Conservation (phyloP, 2,797 vertebrate species). For the Hozukius guyotensis region DNA sequence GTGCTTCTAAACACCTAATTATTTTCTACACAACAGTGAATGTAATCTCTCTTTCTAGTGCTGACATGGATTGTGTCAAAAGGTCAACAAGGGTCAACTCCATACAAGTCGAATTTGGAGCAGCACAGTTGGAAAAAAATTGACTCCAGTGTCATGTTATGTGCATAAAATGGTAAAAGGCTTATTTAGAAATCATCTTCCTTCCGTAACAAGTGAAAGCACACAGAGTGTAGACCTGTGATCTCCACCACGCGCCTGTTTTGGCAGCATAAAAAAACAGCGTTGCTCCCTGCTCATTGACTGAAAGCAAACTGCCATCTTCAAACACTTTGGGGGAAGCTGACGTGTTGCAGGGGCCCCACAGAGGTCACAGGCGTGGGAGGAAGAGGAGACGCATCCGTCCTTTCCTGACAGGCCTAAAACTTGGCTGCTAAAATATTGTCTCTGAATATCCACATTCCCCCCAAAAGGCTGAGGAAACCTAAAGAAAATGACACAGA, state of each 20-base stretch:
- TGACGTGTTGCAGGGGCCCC: constrained; percentile 76
- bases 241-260: constrained; percentile 45
- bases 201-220: constrained; percentile 10
- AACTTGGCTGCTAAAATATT: constrained; percentile 41
- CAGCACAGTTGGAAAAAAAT: background rate
- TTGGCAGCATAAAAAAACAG: constrained; percentile 45
- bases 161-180: background rate
- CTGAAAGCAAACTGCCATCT: constrained; percentile 61
- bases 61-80: constrained; percentile 24
- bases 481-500: constrained; percentile 7
- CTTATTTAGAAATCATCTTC: background rate
- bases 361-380: constrained; percentile 75
- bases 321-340: constrained; percentile 71
- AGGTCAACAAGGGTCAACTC: constrained; percentile 33
- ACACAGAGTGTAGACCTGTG: constrained; percentile 16
- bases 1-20: constrained; percentile 11
- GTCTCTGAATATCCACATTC: constrained; percentile 33
- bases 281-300: constrained; percentile 41
- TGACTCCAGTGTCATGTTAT: background rate
- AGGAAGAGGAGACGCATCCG: constrained; percentile 74
- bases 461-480: background rate
- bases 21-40: constrained; percentile 10
- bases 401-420: constrained; percentile 64
- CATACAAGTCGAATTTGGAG: background rate
- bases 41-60: constrained; percentile 1